Conservation (phyloP, 2,888 invertebrate genomes). For the Brachynemurus nebulosus region DNA sequence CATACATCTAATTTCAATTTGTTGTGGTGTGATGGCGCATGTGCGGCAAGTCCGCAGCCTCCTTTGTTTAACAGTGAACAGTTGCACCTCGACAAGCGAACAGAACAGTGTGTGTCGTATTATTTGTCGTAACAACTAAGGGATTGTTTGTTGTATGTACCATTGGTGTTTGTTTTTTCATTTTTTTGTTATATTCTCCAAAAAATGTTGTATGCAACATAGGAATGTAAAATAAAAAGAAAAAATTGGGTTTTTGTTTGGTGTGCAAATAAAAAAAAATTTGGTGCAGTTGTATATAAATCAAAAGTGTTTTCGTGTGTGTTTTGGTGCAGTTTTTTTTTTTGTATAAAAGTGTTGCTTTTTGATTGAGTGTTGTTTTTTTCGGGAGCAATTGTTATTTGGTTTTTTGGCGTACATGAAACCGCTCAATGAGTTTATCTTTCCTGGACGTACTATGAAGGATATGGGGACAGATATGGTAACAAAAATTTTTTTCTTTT, state of each 20-base stretch:
- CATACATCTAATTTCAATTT: neutral
- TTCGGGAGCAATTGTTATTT: conserved; percentile 20
- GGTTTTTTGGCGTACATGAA: conserved; percentile 39
- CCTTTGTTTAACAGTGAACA: conserved; percentile 14
- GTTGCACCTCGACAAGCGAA: conserved; percentile 2
- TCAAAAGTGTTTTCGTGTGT: neutral
- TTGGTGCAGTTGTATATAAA: conserved; percentile 1
- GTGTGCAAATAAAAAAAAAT: conserved; percentile 5
- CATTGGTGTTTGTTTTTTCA: no score
- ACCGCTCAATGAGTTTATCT: conserved; percentile 54
- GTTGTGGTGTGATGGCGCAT: conserved; percentile 22
- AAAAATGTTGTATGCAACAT: no score
- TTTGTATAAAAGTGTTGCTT: neutral
- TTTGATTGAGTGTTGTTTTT: neutral
- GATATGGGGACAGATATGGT: conserved; percentile 74
- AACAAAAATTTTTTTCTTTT: conserved; percentile 22
- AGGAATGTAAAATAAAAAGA: neutral
- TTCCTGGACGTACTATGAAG: conserved; percentile 55
- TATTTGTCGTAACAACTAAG: conserved; percentile 5
- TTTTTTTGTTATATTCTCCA: no score
- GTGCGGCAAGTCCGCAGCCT: conserved; percentile 20
- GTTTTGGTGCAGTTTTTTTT: neutral
- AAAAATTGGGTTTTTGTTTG: neutral
- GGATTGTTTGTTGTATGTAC: neutral
- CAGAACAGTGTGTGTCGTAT: neutral